Percentiles rank a stretch among this genome's conserved stretches.
These are phyloP conservation scores for Aethes cnicana DNA, from an alignment of 2,888 invertebrate species.

Conservation along the genomic window DNA sequence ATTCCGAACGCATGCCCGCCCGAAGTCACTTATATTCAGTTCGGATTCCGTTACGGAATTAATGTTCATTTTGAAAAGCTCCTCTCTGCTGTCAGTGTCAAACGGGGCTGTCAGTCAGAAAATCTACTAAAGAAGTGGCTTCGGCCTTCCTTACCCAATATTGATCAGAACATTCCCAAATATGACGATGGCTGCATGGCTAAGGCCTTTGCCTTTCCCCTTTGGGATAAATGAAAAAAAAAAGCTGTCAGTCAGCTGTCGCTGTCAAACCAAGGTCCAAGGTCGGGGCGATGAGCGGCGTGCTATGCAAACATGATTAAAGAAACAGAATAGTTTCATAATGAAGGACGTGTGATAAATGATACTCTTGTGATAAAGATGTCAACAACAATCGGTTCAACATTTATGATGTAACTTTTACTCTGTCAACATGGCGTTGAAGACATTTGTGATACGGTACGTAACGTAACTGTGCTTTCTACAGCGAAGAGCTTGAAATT, in stretches of 20 bases:
- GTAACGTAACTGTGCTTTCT: not conserved
- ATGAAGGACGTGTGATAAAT: slow-evolving; percentile 12
- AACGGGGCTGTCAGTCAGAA: not conserved
- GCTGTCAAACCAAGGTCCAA: slow-evolving; percentile 25
- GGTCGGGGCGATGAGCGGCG: too few species aligned
- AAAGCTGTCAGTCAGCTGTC: slow-evolving; percentile 4
- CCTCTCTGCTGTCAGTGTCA: not conserved
- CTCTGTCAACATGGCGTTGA: slow-evolving; percentile 21
- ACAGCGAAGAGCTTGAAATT: slow-evolving; percentile 7
- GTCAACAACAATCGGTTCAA: not conserved
- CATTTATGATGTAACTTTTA: slow-evolving; percentile 15
- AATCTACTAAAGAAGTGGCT: too few species aligned
- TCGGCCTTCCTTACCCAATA: too few species aligned
- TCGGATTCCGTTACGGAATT: too few species aligned
- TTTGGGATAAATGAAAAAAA: too few species aligned
- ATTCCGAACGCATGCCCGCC: too few species aligned
- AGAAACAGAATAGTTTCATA: slow-evolving; percentile 4
- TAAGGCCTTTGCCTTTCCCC: too few species aligned
- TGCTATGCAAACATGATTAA: not conserved
- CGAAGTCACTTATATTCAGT: too few species aligned
- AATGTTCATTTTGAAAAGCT: not conserved
- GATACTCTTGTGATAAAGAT: slow-evolving; percentile 12
- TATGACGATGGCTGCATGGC: too few species aligned
- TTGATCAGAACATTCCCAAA: too few species aligned
- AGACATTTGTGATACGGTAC: slow-evolving; percentile 23